phyloP scores from a whole-genome alignment of 2,888 invertebrate genomes.

The Lathronympha strigana region DNA sequence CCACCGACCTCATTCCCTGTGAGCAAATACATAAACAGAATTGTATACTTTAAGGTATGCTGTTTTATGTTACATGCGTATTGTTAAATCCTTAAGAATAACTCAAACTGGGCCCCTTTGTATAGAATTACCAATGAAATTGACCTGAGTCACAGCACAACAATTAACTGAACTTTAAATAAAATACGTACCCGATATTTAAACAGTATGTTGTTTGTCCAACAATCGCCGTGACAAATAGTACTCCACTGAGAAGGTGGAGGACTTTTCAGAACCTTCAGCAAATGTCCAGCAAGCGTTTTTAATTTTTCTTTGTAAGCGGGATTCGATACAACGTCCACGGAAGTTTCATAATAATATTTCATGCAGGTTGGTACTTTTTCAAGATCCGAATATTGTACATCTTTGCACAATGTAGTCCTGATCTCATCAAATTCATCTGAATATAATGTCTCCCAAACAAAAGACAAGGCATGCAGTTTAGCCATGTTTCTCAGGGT shows the following conservation, averaged over 20 bases:
- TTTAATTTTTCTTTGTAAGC: slow-evolving; percentile 55
- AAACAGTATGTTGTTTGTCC: slow-evolving; percentile 68
- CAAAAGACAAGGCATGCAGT: slow-evolving; percentile 67
- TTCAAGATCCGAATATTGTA: slow-evolving; percentile 62
- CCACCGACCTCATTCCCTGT: slow-evolving; percentile 64
- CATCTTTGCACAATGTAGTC: slow-evolving; percentile 55
- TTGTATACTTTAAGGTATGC: too few species aligned
- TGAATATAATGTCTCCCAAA: slow-evolving; percentile 56
- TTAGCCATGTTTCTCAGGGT: slow-evolving; percentile 69
- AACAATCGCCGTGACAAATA: slow-evolving; percentile 72
- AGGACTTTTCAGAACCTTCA: slow-evolving; percentile 59
- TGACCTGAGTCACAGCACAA: neutral
- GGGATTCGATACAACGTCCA: slow-evolving; percentile 58
- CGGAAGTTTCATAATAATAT: slow-evolving; percentile 62
- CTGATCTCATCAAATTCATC: slow-evolving; percentile 57
- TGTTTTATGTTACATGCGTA: too few species aligned
- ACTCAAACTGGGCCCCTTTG: too few species aligned
- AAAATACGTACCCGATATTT: slow-evolving; percentile 60
- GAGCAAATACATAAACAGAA: slow-evolving; percentile 48
- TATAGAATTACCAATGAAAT: too few species aligned
- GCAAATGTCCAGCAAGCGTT: slow-evolving; percentile 56
- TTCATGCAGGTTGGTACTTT: slow-evolving; percentile 58
- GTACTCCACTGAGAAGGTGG: slow-evolving; percentile 54
- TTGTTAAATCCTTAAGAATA: too few species aligned
- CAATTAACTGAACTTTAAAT: slow-evolving; percentile 4